Evolutionary conservation across 2,113 vertebrate species (phyloP).

Genomic region (Melozone crissalis): DNA sequence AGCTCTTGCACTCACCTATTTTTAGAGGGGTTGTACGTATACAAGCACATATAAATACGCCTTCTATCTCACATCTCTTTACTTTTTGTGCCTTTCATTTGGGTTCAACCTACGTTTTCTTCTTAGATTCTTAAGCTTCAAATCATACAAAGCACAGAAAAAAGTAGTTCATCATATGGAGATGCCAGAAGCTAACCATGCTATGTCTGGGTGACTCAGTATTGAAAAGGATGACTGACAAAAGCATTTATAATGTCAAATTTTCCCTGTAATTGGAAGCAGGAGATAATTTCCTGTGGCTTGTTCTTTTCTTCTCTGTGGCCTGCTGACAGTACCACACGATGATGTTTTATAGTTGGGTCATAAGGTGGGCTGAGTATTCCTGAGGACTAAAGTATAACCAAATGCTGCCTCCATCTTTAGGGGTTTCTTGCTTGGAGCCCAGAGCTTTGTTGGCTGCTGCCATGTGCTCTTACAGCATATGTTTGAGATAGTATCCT

Average conservation of each 20-base stretch:
- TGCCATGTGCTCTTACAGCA: neutral
- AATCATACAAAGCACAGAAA: neutral
- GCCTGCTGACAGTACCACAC: neutral
- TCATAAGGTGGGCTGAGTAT: neutral
- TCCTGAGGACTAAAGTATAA: neutral
- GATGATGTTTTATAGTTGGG: neutral
- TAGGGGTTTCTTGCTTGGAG: neutral
- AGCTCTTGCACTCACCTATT: neutral
- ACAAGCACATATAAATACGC: neutral
- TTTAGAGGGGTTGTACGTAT: neutral
- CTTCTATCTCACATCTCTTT: neutral
- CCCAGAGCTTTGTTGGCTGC: neutral
- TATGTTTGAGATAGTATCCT: neutral
- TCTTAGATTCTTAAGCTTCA: neutral
- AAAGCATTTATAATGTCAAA: neutral
- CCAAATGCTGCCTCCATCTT: neutral
- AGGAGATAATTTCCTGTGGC: neutral
- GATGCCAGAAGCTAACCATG: neutral
- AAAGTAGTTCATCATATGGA: neutral
- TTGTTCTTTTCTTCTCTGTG: neutral
- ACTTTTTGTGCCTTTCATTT: neutral
- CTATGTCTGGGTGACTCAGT: neutral
- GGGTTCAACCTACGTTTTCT: neutral
- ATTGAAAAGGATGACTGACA: neutral
- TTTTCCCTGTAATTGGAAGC: neutral